Conservation (phyloP, 2,113 vertebrate genomes). For the Anhinga anhinga region DNA sequence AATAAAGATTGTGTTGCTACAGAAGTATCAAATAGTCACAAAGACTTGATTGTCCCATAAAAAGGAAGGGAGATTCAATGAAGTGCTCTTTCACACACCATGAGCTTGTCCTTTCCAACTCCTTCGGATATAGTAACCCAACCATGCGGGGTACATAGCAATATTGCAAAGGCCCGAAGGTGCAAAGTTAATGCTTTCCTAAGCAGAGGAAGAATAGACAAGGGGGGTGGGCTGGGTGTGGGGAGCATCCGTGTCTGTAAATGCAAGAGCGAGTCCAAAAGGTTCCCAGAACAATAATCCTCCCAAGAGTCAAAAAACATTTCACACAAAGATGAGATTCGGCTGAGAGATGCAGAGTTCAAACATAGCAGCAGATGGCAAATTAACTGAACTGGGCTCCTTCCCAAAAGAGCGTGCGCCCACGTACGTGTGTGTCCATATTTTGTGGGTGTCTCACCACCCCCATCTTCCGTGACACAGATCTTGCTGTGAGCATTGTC, state of each 20-base stretch:
- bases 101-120: not conserved
- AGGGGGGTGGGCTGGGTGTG: not conserved
- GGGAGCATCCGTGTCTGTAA: not conserved
- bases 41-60: not conserved
- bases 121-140: not conserved
- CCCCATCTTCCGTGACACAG: not conserved
- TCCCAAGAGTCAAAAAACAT: not conserved
- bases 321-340: not conserved
- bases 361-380: not conserved
- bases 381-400: not conserved
- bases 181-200: not conserved
- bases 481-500: not conserved
- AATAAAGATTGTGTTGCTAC: not conserved
- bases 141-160: not conserved
- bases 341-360: not conserved
- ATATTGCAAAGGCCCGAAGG: not conserved
- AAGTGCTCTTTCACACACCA: not conserved
- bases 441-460: not conserved
- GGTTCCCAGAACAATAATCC: not conserved
- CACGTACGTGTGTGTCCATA: rapidly evolving
- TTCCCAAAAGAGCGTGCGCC: not conserved
- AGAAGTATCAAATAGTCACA: not conserved
- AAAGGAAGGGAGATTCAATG: not conserved
- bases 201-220: not conserved
- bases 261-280: not conserved